Percentiles rank a stretch among this genome's conserved stretches.
Evolutionary conservation across 1,140 invertebrate genomes (phyloP).

Genomic region (Drosophila rufa): DNA sequence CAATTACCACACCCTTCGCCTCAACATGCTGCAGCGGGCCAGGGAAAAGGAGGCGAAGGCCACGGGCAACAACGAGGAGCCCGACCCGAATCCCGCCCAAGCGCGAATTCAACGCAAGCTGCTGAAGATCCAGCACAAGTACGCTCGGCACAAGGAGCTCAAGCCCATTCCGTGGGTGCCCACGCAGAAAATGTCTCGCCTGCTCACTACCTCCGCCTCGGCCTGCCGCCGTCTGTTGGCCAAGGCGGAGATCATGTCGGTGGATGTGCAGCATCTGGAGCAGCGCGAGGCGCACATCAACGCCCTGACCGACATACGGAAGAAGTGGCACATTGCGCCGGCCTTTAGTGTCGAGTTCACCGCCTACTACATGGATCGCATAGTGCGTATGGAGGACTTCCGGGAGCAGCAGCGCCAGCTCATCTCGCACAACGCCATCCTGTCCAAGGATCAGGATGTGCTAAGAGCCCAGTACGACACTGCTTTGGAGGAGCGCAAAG

Average conservation of each 20-base stretch:
- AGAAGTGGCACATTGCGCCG: constrained; percentile 97
- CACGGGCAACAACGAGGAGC: constrained; percentile 84
- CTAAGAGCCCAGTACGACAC: constrained; percentile 92
- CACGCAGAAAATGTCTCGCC: constrained; percentile 96
- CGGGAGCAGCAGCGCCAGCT: constrained; percentile 91
- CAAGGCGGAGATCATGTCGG: constrained; percentile 96
- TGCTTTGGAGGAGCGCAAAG: constrained; percentile 85
- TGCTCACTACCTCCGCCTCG: constrained; percentile 95
- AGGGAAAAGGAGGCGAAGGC: constrained; percentile 47
- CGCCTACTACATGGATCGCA: constrained; percentile 96
- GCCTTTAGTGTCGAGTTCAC: constrained; percentile 97
- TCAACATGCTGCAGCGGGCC: constrained; percentile 88
- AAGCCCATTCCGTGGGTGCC: constrained; percentile 95
- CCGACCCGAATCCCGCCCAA: constrained; percentile 88
- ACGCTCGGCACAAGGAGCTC: constrained; percentile 90
- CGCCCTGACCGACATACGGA: constrained; percentile 92
- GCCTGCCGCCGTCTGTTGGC: constrained; percentile 92
- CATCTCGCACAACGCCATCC: constrained; percentile 90
- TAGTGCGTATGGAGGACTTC: constrained; percentile 91
- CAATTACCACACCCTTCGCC: constrained; percentile 95
- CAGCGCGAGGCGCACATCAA: constrained; percentile 92
- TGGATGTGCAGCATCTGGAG: constrained; percentile 91
- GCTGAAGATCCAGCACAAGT: constrained; percentile 91
- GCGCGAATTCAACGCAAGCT: constrained; percentile 91
- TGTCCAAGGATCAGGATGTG: constrained; percentile 90